Percentiles rank a stretch among this genome's conserved stretches.
phyloP scores from a whole-genome alignment of 2,113 vertebrate species.

The Triplophysa dalaica region DNA sequence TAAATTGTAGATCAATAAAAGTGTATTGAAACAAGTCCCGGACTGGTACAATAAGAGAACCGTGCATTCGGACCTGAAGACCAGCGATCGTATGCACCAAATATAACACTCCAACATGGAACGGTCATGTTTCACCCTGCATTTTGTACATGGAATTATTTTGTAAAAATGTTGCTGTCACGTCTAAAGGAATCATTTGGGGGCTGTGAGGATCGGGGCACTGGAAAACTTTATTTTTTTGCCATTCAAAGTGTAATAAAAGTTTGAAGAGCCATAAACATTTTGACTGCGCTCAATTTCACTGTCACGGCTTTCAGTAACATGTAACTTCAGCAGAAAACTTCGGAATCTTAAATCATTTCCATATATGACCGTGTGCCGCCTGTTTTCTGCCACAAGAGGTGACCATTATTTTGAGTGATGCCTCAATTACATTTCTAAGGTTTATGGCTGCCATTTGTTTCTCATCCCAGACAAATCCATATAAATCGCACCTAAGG shows the following conservation, averaged over 20 bases:
- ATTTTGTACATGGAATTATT: constrained; percentile 76
- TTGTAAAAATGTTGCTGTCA: constrained; percentile 68
- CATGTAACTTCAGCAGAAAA: not conserved
- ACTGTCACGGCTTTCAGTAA: not conserved
- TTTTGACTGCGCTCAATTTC: constrained; percentile 35
- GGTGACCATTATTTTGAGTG: constrained; percentile 12
- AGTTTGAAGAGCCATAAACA: constrained; percentile 47
- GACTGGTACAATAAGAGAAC: constrained; percentile 56
- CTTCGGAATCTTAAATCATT: no score
- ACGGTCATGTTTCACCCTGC: constrained; percentile 67
- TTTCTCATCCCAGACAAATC: constrained; percentile 1
- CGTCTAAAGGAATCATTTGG: constrained; percentile 29
- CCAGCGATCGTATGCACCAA: constrained; percentile 14
- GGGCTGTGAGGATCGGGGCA: constrained; percentile 36
- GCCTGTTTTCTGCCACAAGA: not conserved
- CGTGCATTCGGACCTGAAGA: constrained; percentile 57
- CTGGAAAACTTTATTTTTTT: constrained; percentile 57
- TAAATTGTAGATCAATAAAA: constrained; percentile 80
- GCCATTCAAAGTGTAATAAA: constrained; percentile 55
- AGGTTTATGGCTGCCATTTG: not conserved
- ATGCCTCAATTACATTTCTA: constrained; percentile 3
- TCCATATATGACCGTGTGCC: not conserved
- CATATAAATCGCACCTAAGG: constrained; percentile 3
- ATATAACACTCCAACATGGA: constrained; percentile 58
- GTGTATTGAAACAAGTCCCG: constrained; percentile 61